Evolutionary conservation across 2,797 vertebrate species (phyloP).

Genomic region (Parauchenoglanis punctatus): DNA sequence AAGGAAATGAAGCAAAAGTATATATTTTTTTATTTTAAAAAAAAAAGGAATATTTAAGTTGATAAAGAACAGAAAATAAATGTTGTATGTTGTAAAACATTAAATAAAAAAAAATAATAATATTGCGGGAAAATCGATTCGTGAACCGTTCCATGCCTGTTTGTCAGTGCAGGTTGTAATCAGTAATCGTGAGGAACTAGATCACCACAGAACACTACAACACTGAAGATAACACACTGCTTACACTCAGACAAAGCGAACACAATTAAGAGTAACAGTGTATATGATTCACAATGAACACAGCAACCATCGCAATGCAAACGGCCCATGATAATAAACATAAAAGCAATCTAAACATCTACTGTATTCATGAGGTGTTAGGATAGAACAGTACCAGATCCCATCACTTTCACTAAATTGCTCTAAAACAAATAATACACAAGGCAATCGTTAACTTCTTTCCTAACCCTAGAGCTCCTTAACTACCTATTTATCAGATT

Average conservation of each 20-base stretch:
- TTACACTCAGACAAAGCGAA: neutral
- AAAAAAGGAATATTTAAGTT: no score
- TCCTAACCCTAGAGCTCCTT: neutral
- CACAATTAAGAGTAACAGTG: neutral
- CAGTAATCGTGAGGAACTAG: neutral
- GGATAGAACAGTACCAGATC: neutral
- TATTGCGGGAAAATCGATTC: no score
- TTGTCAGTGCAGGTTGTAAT: neutral
- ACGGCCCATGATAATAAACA: neutral
- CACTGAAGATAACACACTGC: neutral
- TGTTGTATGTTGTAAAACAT: no score
- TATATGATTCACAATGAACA: neutral
- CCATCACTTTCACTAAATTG: neutral
- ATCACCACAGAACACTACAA: neutral
- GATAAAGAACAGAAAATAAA: no score
- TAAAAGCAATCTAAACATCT: conserved; percentile 2
- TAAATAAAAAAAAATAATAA: no score
- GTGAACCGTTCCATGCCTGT: no score
- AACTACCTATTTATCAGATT: neutral
- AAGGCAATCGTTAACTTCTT: neutral
- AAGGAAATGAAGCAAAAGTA: no score
- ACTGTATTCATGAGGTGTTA: neutral
- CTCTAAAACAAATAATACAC: neutral
- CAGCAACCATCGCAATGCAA: neutral
- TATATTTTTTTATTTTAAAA: no score